Percentiles rank a stretch among this genome's conserved stretches.
Evolutionary conservation across 2,888 invertebrate species (phyloP).

Genomic region (Chloroclysta siterata): DNA sequence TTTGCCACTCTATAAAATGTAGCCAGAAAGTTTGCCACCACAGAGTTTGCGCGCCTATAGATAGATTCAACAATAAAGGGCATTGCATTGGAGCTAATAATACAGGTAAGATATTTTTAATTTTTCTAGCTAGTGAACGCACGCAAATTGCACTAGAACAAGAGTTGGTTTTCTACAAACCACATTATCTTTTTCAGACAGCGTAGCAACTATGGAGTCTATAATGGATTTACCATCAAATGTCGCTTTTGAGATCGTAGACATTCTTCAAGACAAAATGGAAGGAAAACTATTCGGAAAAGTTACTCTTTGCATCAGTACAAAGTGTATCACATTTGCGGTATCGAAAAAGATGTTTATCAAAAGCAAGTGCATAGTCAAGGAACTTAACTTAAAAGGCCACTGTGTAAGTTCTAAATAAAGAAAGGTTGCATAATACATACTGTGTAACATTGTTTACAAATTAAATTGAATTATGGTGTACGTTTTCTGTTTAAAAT

Average conservation of each 20-base stretch:
- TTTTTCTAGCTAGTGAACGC: background rate
- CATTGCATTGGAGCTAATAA: constrained; percentile 69
- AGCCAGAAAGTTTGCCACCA: constrained; percentile 66
- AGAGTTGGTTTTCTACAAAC: background rate
- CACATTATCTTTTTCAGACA: constrained; percentile 63
- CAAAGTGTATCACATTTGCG: constrained; percentile 70
- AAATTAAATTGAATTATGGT: constrained; percentile 51
- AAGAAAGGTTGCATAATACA: constrained; percentile 57
- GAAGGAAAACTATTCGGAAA: constrained; percentile 73
- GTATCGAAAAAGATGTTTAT: constrained; percentile 68
- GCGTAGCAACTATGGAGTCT: constrained; percentile 70
- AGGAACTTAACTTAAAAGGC: constrained; percentile 62
- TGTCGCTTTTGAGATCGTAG: constrained; percentile 72
- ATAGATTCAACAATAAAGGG: constrained; percentile 69
- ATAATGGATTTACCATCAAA: constrained; percentile 76
- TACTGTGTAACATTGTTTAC: constrained; percentile 51
- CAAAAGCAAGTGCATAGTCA: constrained; percentile 66
- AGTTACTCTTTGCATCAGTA: constrained; percentile 69
- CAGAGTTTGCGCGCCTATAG: constrained; percentile 64
- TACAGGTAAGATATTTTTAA: constrained; percentile 58
- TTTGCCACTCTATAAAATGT: constrained; percentile 78
- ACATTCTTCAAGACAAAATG: constrained; percentile 73
- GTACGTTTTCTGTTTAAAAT: constrained; percentile 49
- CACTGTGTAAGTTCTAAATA: constrained; percentile 69
- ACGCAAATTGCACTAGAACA: background rate